A percentile compares a stretch with the other conserved stretches of the same genome.
These are phyloP conservation scores for Acrocephalus kingi DNA, from an alignment of 2,113 vertebrate species.

Conservation along the genomic window DNA sequence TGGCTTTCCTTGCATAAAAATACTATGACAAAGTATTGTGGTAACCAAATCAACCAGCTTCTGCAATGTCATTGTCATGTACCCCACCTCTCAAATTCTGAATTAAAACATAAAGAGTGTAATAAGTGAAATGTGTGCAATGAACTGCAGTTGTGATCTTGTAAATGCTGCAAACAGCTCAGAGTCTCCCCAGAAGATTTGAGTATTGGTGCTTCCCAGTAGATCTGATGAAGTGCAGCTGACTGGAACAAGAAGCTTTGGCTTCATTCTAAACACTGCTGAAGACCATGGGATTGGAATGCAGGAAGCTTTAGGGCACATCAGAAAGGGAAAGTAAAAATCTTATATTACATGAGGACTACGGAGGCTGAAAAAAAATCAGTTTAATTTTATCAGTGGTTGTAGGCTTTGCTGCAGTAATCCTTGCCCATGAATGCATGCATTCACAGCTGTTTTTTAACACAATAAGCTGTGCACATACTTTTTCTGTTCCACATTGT, in stretches of 20 bases:
- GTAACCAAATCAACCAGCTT: background rate
- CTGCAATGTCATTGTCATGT: background rate
- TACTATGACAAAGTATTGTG: background rate
- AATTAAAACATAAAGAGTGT: background rate
- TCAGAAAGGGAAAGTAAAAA: background rate
- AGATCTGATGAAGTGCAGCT: background rate
- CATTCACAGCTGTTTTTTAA: background rate
- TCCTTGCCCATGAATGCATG: background rate
- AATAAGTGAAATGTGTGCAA: background rate
- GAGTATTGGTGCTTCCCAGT: background rate
- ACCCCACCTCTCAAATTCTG: background rate
- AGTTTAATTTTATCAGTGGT: background rate
- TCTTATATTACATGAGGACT: background rate
- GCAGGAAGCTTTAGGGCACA: background rate
- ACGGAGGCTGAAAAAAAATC: background rate
- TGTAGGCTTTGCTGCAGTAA: background rate
- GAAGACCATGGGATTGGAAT: background rate
- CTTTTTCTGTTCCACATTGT: background rate
- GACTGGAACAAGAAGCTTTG: background rate
- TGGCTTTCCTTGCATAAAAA: background rate
- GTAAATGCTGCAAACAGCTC: background rate
- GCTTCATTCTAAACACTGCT: background rate
- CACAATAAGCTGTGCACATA: background rate
- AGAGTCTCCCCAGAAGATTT: background rate
- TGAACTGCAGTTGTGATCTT: background rate